Evolutionary conservation across 2,888 invertebrate genomes (phyloP).

Genomic region (Dryocosmus kuriphilus): DNA sequence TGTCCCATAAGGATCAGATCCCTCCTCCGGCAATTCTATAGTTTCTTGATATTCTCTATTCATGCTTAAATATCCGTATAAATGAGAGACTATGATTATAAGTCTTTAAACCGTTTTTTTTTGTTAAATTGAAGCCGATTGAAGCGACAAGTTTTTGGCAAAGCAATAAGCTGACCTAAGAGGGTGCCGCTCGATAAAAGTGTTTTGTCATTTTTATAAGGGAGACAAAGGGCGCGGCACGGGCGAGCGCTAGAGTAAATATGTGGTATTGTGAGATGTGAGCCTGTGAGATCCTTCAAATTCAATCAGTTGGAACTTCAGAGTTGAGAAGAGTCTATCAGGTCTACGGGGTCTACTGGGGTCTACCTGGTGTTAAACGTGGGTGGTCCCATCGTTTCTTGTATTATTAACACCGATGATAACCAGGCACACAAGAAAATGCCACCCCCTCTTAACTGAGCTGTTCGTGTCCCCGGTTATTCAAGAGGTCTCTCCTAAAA

Average conservation of each 20-base stretch:
- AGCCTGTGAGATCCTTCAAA: constrained; percentile 25
- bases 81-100: no score
- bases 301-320: no score
- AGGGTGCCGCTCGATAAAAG: constrained; percentile 57
- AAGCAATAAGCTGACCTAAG: neutral
- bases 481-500: neutral
- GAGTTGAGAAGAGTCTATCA: no score
- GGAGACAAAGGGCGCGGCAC: constrained; percentile 51
- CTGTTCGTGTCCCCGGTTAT: neutral
- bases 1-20: neutral
- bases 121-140: no score
- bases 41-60: no score
- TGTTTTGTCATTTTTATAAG: constrained; percentile 70
- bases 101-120: no score
- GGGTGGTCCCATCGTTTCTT: constrained; percentile 68
- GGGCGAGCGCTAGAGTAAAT: neutral
- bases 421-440: constrained; percentile 53
- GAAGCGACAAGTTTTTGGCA: no score
- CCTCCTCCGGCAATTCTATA: no score
- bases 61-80: no score
- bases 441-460: constrained; percentile 19
- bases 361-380: constrained; percentile 67
- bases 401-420: constrained; percentile 68
- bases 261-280: constrained; percentile 46
- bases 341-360: constrained; percentile 53